phyloP scores from a whole-genome alignment of 1,140 invertebrate species.

The Drosophila pandora region DNA sequence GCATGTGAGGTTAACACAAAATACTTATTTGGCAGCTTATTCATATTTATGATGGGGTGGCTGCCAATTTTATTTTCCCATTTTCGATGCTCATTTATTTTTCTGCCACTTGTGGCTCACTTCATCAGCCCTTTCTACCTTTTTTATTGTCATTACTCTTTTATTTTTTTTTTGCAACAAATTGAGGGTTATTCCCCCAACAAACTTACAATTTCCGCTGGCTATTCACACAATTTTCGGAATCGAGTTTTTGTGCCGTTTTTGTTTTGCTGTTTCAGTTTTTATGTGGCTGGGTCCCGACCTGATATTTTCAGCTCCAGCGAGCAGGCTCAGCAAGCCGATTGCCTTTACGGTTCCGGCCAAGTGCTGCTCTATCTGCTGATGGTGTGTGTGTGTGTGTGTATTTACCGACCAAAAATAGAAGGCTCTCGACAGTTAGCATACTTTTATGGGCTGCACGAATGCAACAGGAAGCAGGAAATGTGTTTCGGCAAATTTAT shows the following conservation, averaged over 20 bases:
- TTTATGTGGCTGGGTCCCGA: slow-evolving; percentile 5
- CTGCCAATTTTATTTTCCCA: slow-evolving; percentile 14
- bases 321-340: slow-evolving; percentile 24
- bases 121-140: slow-evolving; percentile 1
- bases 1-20: slow-evolving; percentile 3
- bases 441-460: slow-evolving; percentile 46
- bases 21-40: slow-evolving; percentile 34
- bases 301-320: slow-evolving; percentile 52
- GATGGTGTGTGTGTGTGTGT: neutral
- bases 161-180: slow-evolving; percentile 46
- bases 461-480: slow-evolving; percentile 10
- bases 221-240: slow-evolving; percentile 50
- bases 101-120: slow-evolving; percentile 51
- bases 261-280: neutral
- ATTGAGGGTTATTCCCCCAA: slow-evolving; percentile 52
- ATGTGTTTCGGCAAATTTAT: slow-evolving; percentile 45
- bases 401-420: slow-evolving; percentile 3
- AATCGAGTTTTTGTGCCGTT: slow-evolving; percentile 37
- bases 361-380: neutral
- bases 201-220: slow-evolving; percentile 62
- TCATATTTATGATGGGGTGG: slow-evolving; percentile 40
- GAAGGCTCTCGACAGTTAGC: slow-evolving; percentile 17
- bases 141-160: neutral
- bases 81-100: slow-evolving; percentile 43
- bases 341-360: slow-evolving; percentile 13